Percentiles rank a stretch among this genome's conserved stretches.
phyloP scores from a whole-genome alignment of 2,797 vertebrate genomes.

The Falco cherrug region DNA sequence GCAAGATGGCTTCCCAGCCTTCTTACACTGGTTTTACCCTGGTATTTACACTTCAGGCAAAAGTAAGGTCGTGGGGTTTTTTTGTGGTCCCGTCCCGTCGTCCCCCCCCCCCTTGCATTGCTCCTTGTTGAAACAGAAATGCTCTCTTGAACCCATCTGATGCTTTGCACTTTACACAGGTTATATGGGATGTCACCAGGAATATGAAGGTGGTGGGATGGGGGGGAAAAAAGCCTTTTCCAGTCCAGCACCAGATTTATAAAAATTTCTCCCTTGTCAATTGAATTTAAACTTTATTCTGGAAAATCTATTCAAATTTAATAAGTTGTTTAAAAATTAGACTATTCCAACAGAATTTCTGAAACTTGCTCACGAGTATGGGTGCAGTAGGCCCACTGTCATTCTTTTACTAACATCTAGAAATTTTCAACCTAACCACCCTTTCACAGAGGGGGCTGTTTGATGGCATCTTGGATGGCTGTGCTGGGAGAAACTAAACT shows the following conservation, averaged over 20 bases:
- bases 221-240: not conserved
- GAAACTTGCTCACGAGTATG: not conserved
- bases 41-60: not conserved
- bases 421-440: not conserved
- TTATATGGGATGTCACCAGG: not conserved
- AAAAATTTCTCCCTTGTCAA: not conserved
- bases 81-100: too few species aligned
- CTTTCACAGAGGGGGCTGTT: not conserved
- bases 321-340: not conserved
- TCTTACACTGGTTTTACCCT: not conserved
- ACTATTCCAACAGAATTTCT: not conserved
- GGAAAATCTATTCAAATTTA: not conserved
- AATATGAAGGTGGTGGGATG: not conserved
- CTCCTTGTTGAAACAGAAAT: not conserved
- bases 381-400: not conserved
- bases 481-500: not conserved
- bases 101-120: accelerated
- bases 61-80: not conserved
- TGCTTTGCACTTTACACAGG: not conserved
- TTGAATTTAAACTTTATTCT: not conserved
- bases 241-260: not conserved
- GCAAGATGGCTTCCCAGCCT: not conserved
- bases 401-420: not conserved
- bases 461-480: not conserved
- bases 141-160: not conserved